Evolutionary conservation across 2,797 vertebrate species (phyloP).

Genomic region (Pelodytes ibericus): DNA sequence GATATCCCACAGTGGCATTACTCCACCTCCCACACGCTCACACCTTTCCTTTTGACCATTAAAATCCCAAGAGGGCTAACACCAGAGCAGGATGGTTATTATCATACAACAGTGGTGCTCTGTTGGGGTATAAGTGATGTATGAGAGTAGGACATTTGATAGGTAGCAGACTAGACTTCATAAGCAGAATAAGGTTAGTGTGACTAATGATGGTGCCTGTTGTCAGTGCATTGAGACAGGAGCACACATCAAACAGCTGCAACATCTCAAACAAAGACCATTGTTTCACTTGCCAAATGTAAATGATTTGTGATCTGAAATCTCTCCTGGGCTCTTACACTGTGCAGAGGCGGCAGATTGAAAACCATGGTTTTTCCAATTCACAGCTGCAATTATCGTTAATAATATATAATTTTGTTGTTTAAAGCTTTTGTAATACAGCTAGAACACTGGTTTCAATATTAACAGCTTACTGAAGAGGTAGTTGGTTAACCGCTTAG

Average conservation of each 20-base stretch:
- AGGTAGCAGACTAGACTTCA: background rate
- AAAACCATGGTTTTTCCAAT: constrained; percentile 36
- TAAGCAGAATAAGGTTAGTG: constrained; percentile 29
- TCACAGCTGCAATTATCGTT: constrained; percentile 35
- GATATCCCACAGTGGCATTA: no score
- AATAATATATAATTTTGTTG: constrained; percentile 52
- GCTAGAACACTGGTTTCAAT: background rate
- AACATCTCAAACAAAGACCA: constrained; percentile 48
- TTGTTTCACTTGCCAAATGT: constrained; percentile 46
- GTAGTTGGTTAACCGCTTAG: background rate
- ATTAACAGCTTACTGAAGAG: constrained; percentile 1
- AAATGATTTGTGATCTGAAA: constrained; percentile 33
- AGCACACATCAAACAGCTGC: constrained; percentile 33
- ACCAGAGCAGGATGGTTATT: no score
- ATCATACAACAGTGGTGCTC: no score
- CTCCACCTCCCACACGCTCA: no score
- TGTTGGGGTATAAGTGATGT: no score
- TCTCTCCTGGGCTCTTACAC: constrained; percentile 9
- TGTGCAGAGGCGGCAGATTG: constrained; percentile 30
- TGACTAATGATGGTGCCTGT: constrained; percentile 23
- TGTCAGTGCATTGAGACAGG: constrained; percentile 29
- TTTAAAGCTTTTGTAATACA: constrained; percentile 42
- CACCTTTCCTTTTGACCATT: no score
- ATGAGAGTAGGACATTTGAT: no score
- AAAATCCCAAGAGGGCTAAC: no score